Evolutionary conservation across 2,888 invertebrate genomes (phyloP).

Genomic region (Hirtodrosophila histrioides): DNA sequence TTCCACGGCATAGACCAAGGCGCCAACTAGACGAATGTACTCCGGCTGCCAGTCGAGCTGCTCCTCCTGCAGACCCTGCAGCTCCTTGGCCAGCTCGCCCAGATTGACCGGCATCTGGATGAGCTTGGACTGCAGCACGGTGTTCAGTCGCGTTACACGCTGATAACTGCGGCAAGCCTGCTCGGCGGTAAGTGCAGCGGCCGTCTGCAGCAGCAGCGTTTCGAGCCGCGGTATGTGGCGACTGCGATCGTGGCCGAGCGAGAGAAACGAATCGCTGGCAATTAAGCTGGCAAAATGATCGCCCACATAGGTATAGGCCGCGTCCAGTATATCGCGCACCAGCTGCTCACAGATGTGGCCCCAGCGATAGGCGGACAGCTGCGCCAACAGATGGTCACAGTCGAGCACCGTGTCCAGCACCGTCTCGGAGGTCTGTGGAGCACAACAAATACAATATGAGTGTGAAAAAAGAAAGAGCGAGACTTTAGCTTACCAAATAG

Average conservation of each 20-base stretch:
- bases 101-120: conserved; percentile 83
- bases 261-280: conserved; percentile 87
- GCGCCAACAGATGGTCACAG: conserved; percentile 91
- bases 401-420: conserved; percentile 93
- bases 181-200: conserved; percentile 91
- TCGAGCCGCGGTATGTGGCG: conserved; percentile 91
- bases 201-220: conserved; percentile 91
- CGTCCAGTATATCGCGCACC: conserved; percentile 91
- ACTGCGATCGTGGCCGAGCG: conserved; percentile 89
- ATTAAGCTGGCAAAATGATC: conserved; percentile 91
- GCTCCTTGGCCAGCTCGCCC: conserved; percentile 81
- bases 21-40: conserved; percentile 87
- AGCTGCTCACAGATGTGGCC: conserved; percentile 89
- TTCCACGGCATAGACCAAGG: conserved; percentile 88
- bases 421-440: conserved; percentile 88
- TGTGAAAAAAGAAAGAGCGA: neutral
- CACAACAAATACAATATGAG: conserved; percentile 8
- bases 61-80: conserved; percentile 83
- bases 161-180: conserved; percentile 92
- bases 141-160: conserved; percentile 83
- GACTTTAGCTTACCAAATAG: conserved; percentile 86
- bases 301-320: conserved; percentile 91
- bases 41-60: conserved; percentile 86
- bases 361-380: conserved; percentile 93
- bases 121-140: conserved; percentile 83